Base-by-base conservation (phyloP, 2,797 vertebrate genomes). In the Aratinga solstitialis region DNA sequence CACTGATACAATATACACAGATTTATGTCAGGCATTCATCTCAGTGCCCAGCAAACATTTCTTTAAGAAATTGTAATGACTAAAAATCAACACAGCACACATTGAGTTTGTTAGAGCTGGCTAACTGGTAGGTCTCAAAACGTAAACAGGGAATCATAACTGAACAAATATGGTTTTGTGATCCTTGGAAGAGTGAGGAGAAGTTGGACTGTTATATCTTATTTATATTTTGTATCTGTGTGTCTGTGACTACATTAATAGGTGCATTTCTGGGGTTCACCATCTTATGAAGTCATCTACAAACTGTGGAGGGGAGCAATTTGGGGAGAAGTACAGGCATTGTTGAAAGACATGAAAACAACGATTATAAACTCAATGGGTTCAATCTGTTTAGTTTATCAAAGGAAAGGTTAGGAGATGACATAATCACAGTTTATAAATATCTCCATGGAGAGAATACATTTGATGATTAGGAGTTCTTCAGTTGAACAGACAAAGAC, bases 311-410 rank as follows among this genome's bases (percentile, higher is more conserved):
- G 8, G 4, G 18, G 20, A 88, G 2, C 9, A 73, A 27, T 74
- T 6, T 68, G 16, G 8, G n/a, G 15, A 82, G 17, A 89, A 71
- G 13, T 42, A 61, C 10, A 65, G 30, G 36, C 69, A 71, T 61
- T 6, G 36, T 87, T 80, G 82, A 90, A 74, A 38, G 21, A 86
- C 34, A 89, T 67, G 51, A 77, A 93, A 95, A 71, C 21, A 87
- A 51, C 6, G 14, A 48, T 13, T 87, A 22, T 62, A 90, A 82
- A 82, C 56, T 95, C 77, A 79, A 16, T 78, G n/a, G 69, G 34
- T 94, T 94, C 83, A 93, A 53, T 92, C 54, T 95, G 77, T 87
- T 93, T 90, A 87, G 86, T 80, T 96, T 95, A 90, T 94, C 90
- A 95, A 95, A 94, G 50, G 61, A 87, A 94, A 93, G 63, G 67